phyloP scores from a whole-genome alignment of 2,888 invertebrate genomes.

The Lasioglossum calceatum region DNA sequence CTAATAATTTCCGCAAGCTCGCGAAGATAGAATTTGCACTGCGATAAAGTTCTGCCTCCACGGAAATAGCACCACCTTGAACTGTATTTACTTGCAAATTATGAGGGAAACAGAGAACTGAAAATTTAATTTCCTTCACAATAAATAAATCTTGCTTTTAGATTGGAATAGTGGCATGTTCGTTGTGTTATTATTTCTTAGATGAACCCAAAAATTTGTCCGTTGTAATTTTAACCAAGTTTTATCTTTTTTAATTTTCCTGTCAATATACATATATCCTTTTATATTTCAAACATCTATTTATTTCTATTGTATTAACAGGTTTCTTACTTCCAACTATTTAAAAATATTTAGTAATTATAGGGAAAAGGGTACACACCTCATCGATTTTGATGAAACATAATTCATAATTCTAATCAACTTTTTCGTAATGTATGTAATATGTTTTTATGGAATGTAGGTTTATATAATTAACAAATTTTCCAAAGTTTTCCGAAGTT shows the following conservation, averaged over 20 bases:
- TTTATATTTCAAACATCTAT: neutral
- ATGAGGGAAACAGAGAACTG: conserved; percentile 3
- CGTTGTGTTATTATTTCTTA: neutral
- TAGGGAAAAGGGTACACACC: too few relatives aligned
- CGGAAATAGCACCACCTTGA: conserved; percentile 16
- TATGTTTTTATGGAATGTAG: too few relatives aligned
- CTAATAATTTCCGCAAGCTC: conserved; percentile 48
- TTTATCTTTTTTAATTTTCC: neutral
- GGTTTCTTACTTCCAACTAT: neutral
- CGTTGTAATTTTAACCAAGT: neutral
- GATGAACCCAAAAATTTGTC: neutral
- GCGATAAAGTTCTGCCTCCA: conserved; percentile 30
- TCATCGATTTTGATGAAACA: too few relatives aligned
- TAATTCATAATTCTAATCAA: too few relatives aligned
- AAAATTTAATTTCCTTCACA: neutral
- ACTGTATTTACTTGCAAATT: conserved; percentile 8
- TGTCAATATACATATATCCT: neutral
- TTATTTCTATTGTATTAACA: neutral
- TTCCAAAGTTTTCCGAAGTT: neutral
- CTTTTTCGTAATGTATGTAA: too few relatives aligned
- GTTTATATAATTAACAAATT: neutral
- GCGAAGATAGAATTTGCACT: conserved; percentile 35
- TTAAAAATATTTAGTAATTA: neutral
- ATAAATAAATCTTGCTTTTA: neutral
- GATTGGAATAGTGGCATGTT: neutral